A percentile compares a stretch with the other conserved stretches of the same genome.
phyloP scores from a whole-genome alignment of 2,113 vertebrate genomes.

The Calypte anna region DNA sequence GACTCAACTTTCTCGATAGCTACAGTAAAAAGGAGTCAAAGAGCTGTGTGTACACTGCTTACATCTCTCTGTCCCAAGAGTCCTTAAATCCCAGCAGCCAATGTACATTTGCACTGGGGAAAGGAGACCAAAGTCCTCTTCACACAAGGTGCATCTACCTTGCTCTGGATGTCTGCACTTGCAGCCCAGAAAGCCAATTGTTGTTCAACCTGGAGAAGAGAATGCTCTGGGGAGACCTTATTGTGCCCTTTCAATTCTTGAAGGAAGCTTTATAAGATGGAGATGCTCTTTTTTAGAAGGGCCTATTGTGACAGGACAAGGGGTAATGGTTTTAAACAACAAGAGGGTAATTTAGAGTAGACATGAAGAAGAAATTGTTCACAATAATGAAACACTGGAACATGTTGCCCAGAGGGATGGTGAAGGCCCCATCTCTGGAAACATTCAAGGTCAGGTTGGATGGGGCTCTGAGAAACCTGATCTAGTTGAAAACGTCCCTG shows the following conservation, averaged over 20 bases:
- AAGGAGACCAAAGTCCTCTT: not conserved
- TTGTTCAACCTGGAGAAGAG: not conserved
- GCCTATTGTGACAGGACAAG: not conserved
- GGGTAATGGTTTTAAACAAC: not conserved
- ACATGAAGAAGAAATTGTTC: too few relatives aligned
- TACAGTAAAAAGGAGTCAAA: not conserved
- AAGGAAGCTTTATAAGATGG: not conserved
- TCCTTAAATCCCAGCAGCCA: not conserved
- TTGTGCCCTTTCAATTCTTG: not conserved
- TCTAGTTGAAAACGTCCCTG: not conserved
- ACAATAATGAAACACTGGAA: too few relatives aligned
- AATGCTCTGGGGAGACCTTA: not conserved
- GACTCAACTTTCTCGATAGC: not conserved
- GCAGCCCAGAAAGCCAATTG: not conserved
- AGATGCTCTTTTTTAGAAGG: not conserved
- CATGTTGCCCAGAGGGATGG: not conserved
- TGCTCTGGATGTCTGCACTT: not conserved
- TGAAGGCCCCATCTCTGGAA: not conserved
- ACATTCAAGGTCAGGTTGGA: not conserved
- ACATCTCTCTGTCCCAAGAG: not conserved
- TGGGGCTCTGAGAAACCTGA: not conserved
- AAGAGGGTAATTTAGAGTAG: not conserved
- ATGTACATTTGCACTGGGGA: not conserved
- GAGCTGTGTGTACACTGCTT: not conserved
- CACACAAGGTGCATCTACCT: rapidly evolving